A percentile compares a stretch with the other conserved stretches of the same genome.
These are phyloP conservation scores for Progne subis DNA, from an alignment of 2,113 vertebrate genomes.

Conservation along the genomic window DNA sequence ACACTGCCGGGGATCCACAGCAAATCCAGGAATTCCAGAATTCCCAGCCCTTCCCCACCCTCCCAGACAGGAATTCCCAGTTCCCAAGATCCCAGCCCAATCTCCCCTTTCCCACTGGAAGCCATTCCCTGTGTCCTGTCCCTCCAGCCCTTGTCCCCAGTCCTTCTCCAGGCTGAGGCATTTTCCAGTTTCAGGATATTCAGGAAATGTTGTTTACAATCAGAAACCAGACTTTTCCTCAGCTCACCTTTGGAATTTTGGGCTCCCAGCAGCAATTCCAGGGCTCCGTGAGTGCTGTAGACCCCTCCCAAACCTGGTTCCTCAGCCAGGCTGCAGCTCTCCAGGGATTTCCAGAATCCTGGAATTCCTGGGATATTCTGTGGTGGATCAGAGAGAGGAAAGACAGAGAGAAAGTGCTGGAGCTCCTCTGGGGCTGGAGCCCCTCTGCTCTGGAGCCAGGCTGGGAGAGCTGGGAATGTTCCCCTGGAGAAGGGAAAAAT, in stretches of 20 bases:
- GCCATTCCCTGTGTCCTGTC: background rate
- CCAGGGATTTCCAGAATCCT: background rate
- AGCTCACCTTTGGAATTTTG: background rate
- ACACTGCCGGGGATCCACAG: background rate
- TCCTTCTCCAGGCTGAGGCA: background rate
- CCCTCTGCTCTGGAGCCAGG: background rate
- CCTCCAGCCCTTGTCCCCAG: background rate
- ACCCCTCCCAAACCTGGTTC: background rate
- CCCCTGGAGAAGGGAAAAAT: background rate
- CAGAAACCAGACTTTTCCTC: background rate
- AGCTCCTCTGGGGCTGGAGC: background rate
- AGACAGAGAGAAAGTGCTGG: fast-evolving
- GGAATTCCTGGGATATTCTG: background rate
- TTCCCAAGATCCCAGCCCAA: background rate
- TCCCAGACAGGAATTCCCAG: no score
- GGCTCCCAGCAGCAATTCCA: background rate
- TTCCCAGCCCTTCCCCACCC: background rate
- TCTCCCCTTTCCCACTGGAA: background rate
- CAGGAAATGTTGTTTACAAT: background rate
- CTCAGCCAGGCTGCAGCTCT: background rate
- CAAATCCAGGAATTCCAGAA: background rate
- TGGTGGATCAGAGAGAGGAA: background rate
- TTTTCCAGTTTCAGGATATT: background rate
- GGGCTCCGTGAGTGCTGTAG: fast-evolving
- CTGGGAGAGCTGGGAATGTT: background rate